Percentiles rank a stretch among this genome's conserved stretches.
Conservation (phyloP, 2,797 vertebrate species). For the Pipistrellus nathusii region DNA sequence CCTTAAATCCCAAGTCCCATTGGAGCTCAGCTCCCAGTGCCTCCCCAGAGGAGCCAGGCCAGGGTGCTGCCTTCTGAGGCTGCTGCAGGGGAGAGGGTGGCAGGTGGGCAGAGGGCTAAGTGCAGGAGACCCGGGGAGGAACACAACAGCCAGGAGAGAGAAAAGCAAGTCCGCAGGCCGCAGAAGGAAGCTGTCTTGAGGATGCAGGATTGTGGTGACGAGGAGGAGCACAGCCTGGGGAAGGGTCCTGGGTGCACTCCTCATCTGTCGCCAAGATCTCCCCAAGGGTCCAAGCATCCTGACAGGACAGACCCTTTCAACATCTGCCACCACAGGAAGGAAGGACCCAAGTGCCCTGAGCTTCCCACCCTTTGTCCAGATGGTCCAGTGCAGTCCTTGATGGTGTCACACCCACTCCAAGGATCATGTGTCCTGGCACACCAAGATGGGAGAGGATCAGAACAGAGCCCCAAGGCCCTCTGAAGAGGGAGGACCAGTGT, state of each 20-base stretch:
- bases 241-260: neutral
- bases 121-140: neutral
- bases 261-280: neutral
- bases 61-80: neutral
- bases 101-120: neutral
- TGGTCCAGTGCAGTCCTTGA: neutral
- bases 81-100: neutral
- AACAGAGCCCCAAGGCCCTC: neutral
- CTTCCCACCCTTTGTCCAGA: neutral
- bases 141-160: fast-evolving
- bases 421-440: neutral
- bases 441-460: neutral
- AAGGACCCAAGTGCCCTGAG: neutral
- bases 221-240: neutral
- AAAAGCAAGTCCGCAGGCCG: too few relatives aligned
- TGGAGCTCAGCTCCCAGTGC: too few relatives aligned
- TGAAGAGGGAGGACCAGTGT: neutral
- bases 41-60: neutral
- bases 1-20: neutral
- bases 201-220: neutral
- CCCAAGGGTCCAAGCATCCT: neutral
- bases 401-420: neutral
- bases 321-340: neutral
- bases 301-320: neutral
- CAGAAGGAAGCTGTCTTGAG: neutral